These are phyloP conservation scores for Ischnus inquisitorius DNA, from an alignment of 2,888 invertebrate species.

Conservation along the genomic window DNA sequence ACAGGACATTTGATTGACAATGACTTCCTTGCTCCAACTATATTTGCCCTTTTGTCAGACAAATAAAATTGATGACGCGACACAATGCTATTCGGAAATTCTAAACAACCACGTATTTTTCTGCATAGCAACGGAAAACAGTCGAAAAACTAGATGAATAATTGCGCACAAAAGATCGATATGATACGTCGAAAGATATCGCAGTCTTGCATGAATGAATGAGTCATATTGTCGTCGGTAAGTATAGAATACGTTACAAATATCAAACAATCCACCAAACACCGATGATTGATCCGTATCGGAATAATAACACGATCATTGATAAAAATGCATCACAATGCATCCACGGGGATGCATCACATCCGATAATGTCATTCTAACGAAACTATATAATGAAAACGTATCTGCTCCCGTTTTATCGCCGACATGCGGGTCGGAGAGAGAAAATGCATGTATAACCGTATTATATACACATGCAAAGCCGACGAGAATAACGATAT, in stretches of 20 bases:
- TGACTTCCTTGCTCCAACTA: too few species aligned
- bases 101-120: too few species aligned
- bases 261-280: background rate
- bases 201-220: too few species aligned
- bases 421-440: conserved; percentile 1
- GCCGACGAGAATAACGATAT: background rate
- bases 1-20: too few species aligned
- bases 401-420: conserved; percentile 3
- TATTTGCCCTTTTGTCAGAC: too few species aligned
- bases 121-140: too few species aligned
- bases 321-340: conserved; percentile 4
- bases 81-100: too few species aligned
- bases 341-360: background rate
- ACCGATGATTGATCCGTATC: conserved; percentile 11
- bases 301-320: background rate
- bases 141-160: too few species aligned
- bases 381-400: conserved; percentile 33
- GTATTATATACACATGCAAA: background rate
- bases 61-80: too few species aligned
- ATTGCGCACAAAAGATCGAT: too few species aligned
- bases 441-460: background rate
- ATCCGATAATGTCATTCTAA: conserved; percentile 18
- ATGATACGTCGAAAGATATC: too few species aligned
- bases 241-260: background rate
- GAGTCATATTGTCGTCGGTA: too few species aligned